Evolutionary conservation across 2,797 vertebrate species (phyloP).

Genomic region (Crocodylus rhombifer): DNA sequence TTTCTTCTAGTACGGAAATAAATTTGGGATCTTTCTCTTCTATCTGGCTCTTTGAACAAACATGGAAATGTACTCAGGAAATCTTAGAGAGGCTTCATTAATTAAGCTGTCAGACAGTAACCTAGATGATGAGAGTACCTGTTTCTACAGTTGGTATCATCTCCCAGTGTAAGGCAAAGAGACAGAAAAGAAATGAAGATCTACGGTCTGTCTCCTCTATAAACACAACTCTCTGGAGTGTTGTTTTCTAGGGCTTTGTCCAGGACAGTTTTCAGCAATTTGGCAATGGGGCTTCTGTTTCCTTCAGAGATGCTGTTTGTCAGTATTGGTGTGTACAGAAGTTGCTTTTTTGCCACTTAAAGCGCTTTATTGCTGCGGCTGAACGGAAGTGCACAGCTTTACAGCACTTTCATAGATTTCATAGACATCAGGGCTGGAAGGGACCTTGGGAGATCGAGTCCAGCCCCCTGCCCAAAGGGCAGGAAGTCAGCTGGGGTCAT

Average conservation of each 20-base stretch:
- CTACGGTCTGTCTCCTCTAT: not conserved
- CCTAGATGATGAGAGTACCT: not conserved
- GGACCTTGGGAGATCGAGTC: too few relatives aligned
- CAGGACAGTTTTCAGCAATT: not conserved
- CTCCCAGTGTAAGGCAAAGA: not conserved
- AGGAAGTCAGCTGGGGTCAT: too few relatives aligned
- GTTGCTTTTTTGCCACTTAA: too few relatives aligned
- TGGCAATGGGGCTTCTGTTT: not conserved
- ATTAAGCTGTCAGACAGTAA: not conserved
- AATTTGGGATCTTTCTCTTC: not conserved
- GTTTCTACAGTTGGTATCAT: not conserved
- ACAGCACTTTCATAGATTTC: too few relatives aligned
- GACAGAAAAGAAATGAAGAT: not conserved
- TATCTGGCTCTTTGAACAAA: not conserved
- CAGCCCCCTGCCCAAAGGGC: too few relatives aligned
- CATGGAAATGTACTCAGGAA: not conserved
- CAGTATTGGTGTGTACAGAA: not conserved
- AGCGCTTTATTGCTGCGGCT: too few relatives aligned
- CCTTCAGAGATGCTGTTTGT: not conserved
- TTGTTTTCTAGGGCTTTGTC: not conserved
- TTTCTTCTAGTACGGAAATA: rapidly evolving
- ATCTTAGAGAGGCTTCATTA: not conserved
- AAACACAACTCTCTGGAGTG: not conserved
- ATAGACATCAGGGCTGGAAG: too few relatives aligned
- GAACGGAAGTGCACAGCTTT: too few relatives aligned